phyloP scores from a whole-genome alignment of 2,888 invertebrate genomes.

The Hartigia nigra region DNA sequence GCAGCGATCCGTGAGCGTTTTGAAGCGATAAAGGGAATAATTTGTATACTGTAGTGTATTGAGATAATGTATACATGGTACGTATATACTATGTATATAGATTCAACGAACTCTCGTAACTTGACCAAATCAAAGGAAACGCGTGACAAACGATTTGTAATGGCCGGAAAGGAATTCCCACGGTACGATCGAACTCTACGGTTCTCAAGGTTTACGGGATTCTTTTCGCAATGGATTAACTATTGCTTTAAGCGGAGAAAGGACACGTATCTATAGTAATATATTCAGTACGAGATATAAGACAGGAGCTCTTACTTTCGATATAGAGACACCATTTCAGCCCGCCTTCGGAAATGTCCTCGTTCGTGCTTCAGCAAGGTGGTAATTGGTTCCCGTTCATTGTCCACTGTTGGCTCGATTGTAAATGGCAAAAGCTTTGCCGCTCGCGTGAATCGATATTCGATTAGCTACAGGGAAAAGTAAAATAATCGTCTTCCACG shows the following conservation, averaged over 20 bases:
- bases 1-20: neutral
- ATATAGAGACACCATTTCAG: neutral
- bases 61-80: neutral
- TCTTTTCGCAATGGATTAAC: neutral
- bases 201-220: neutral
- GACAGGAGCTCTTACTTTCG: neutral
- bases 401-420: neutral
- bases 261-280: neutral
- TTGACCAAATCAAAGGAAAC: neutral
- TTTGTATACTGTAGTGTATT: neutral
- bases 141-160: neutral
- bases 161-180: neutral
- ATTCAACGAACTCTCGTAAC: neutral
- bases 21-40: neutral
- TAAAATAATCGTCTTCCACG: neutral
- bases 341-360: neutral
- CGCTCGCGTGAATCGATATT: neutral
- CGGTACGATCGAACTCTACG: neutral
- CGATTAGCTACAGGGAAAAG: neutral
- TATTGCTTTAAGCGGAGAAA: neutral
- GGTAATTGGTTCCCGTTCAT: conserved; percentile 5
- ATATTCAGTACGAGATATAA: neutral
- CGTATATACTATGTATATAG: neutral
- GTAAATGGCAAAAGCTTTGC: neutral
- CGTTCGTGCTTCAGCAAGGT: neutral